Evolutionary conservation across 2,797 vertebrate species (phyloP).

Genomic region (Pangasius larnaudii): DNA sequence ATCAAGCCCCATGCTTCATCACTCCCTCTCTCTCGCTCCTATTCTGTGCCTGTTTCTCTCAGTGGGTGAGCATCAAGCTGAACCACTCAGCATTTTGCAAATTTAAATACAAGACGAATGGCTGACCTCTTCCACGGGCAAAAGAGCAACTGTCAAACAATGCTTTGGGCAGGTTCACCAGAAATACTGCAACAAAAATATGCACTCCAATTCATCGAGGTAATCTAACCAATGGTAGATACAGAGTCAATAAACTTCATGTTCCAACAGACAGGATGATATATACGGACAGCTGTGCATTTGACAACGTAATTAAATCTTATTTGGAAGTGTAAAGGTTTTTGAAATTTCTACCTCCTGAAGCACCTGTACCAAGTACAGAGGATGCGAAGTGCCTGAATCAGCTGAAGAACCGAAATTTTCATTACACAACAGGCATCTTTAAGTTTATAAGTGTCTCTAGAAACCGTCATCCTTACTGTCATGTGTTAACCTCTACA

Average conservation of each 20-base stretch:
- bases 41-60: not conserved
- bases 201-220: not conserved
- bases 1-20: conserved; percentile 21
- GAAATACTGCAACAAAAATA: conserved; percentile 15
- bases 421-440: not conserved
- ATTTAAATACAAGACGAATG: conserved; percentile 26
- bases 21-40: not conserved
- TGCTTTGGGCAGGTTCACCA: conserved; percentile 22
- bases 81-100: not conserved
- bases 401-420: not conserved
- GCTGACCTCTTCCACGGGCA: conserved; percentile 31
- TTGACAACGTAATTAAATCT: not conserved
- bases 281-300: not conserved
- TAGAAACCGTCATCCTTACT: not conserved
- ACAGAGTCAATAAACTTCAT: conserved; percentile 20
- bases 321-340: not conserved
- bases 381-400: not conserved
- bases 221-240: not conserved
- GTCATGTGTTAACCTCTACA: not conserved
- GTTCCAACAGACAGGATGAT: not conserved
- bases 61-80: not conserved
- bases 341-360: no score
- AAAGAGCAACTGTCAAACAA: conserved; percentile 22
- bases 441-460: not conserved
- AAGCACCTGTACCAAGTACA: not conserved